Base-by-base conservation (phyloP, 2,113 vertebrate genomes). In the Grantiella picta region DNA sequence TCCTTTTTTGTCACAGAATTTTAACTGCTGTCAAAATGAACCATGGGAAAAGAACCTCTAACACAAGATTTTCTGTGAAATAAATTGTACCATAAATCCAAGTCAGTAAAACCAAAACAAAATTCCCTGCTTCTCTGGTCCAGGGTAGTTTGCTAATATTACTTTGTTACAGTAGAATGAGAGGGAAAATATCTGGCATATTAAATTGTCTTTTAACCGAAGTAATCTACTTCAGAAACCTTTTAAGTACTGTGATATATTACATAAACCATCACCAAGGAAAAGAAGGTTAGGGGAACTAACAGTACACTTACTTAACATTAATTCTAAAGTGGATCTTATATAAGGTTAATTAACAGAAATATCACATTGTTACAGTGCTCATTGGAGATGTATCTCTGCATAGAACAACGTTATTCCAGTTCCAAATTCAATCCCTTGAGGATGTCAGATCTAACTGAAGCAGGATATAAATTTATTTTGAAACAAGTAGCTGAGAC, bases 321-420 rank as follows among this genome's bases (percentile, higher is more conserved):
- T 88, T 89, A 92, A 93, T 89, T 60, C n/a, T 24, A 68, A 44
- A 78, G 19, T 28, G 64, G 33, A 52, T 57, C 33, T 78, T 78
- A n/a, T 10, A 40, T 35, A 42, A 92, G 35, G 50, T 93, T 69
- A 93, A 85, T 94, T 92, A 95, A 84, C 21, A 91, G 65, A 92
- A 75, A 86, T 68, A 89, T 10, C 36, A 57, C 35, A 54, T 44
- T 18, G 54, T 49, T 59, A 29, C 21, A 45, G 9, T 36, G 28
- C 40, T 89, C 36, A 44, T 16, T 64, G 64, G 21, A 83, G 53
- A 89, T 23, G 16, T 61, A 33, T 21, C 23, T 84, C 68, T 86
- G 17, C 16, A 61, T 0, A 49, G 22, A 84, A 21, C 40, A 64
- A 31, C 7, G 14, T n/a, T 89, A n/a, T 52, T 83, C 15, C 54